Conservation (phyloP, 2,113 vertebrate genomes). For the Bothrops jararaca region DNA sequence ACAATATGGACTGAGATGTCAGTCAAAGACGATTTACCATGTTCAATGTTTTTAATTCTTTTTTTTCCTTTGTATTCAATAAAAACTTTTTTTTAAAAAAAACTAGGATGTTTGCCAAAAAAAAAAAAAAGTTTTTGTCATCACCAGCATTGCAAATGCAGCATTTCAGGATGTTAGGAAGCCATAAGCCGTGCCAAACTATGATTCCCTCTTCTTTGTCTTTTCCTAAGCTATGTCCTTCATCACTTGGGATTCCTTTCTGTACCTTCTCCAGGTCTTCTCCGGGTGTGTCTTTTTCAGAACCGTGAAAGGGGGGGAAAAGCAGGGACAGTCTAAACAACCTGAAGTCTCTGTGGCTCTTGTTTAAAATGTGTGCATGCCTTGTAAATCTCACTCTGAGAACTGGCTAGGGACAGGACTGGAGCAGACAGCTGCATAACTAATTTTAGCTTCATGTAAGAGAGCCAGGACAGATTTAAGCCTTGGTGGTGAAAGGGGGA, state of each 20-base stretch:
- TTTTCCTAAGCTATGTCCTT: not conserved
- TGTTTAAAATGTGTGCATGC: not conserved
- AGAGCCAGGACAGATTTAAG: constrained; percentile 34
- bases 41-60: too few relatives aligned
- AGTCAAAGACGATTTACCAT: too few relatives aligned
- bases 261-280: not conserved
- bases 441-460: constrained; percentile 44
- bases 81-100: too few relatives aligned
- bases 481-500: constrained; percentile 19
- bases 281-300: not conserved
- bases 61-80: too few relatives aligned
- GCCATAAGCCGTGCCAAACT: not conserved
- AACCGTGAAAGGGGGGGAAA: not conserved
- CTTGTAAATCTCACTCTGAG: constrained; percentile 51
- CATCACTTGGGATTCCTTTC: not conserved
- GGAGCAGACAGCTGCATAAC: constrained; percentile 38
- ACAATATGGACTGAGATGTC: too few relatives aligned
- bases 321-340: not conserved
- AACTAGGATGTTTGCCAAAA: not conserved
- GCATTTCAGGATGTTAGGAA: not conserved
- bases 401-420: constrained; percentile 18
- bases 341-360: not conserved
- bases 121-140: not conserved
- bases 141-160: not conserved
- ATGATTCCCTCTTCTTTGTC: not conserved